These are phyloP conservation scores for Propithecus coquereli DNA, from an alignment of 2,113 vertebrate species.

Conservation along the genomic window DNA sequence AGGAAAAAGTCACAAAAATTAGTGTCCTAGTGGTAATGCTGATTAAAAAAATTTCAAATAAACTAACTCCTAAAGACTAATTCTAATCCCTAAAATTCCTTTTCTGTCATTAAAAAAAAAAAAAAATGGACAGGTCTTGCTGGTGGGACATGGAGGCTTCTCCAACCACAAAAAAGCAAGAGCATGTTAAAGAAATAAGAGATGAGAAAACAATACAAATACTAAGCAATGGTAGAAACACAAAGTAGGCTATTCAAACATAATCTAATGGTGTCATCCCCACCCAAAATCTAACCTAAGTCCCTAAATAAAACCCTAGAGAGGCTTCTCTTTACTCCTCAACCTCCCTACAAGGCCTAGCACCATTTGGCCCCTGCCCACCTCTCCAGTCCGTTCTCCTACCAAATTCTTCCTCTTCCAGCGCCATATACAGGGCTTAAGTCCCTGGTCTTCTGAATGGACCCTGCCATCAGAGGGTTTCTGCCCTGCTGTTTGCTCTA, in stretches of 20 bases:
- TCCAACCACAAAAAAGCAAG: background rate
- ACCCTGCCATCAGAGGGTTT: background rate
- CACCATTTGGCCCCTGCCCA: background rate
- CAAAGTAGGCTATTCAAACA: slow-evolving; percentile 28
- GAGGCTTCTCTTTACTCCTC: background rate
- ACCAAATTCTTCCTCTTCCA: background rate
- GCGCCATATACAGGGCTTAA: background rate
- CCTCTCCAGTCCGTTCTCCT: background rate
- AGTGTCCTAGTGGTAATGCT: background rate
- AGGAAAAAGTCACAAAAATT: background rate
- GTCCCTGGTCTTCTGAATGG: background rate
- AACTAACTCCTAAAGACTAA: background rate
- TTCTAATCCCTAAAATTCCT: background rate
- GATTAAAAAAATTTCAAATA: slow-evolving; percentile 18
- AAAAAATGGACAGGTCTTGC: background rate
- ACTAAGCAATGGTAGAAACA: background rate
- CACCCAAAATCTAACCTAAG: background rate
- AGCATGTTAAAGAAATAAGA: background rate
- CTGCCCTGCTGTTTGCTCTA: background rate
- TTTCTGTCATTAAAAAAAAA: slow-evolving; percentile 1
- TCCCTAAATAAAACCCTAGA: background rate
- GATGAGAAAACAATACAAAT: background rate
- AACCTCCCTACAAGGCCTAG: background rate
- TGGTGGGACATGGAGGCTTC: background rate
- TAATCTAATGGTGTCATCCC: background rate